Percentiles rank a stretch among this genome's conserved stretches.
These are phyloP conservation scores for Chelonus insularis DNA, from an alignment of 1,140 invertebrate species.

Conservation along the genomic window DNA sequence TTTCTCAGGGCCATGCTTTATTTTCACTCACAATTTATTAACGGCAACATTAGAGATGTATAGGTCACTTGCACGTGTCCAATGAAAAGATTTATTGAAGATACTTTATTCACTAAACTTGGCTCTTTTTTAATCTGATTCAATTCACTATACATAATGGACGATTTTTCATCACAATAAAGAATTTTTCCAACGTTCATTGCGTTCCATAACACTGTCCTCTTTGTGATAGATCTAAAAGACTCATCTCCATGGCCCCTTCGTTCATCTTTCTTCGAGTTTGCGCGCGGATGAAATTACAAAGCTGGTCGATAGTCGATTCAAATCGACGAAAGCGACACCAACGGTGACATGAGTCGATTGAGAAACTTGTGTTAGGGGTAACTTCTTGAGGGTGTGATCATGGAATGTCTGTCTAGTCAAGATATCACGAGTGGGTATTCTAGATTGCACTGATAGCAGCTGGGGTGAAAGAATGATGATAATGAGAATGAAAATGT, in stretches of 20 bases:
- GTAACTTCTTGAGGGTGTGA: conserved; percentile 12
- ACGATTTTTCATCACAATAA: neutral
- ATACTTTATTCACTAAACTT: neutral
- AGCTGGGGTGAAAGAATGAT: neutral
- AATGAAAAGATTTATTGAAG: neutral
- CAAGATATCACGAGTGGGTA: conserved; percentile 21
- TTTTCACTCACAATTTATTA: conserved; percentile 10
- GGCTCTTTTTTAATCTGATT: neutral
- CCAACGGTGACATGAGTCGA: conserved; percentile 32
- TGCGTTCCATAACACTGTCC: neutral
- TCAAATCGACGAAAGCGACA: conserved; percentile 48
- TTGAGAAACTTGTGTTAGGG: conserved; percentile 22
- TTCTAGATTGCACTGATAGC: conserved; percentile 18
- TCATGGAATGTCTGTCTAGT: neutral
- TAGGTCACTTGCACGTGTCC: conserved; percentile 13
- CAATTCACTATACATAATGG: neutral
- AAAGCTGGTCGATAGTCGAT: conserved; percentile 48
- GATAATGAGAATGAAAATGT: conserved; percentile 26
- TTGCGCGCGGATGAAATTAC: conserved; percentile 41
- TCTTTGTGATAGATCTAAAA: neutral
- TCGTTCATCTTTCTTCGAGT: conserved; percentile 41
- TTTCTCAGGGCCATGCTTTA: conserved; percentile 9
- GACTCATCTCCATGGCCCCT: conserved; percentile 28
- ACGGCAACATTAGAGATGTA: neutral
- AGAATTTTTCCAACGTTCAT: neutral